Conservation (phyloP, 2,113 vertebrate genomes). For the Ophthalmotilapia sp. region DNA sequence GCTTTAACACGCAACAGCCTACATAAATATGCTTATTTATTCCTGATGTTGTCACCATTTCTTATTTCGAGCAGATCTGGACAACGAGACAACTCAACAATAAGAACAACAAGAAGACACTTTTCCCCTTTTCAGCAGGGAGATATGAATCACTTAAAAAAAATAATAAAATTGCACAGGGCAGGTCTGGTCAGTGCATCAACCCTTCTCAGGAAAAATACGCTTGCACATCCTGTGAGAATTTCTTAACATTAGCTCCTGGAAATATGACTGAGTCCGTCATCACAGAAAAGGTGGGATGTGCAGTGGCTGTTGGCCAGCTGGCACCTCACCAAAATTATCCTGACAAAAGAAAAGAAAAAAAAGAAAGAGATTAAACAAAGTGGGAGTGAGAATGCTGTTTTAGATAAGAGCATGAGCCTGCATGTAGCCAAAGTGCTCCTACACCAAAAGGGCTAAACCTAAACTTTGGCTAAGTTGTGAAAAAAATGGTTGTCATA, state of each 20-base stretch:
- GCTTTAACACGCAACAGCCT: neutral
- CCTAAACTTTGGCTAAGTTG: neutral
- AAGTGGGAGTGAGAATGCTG: neutral
- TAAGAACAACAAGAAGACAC: neutral
- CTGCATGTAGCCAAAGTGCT: neutral
- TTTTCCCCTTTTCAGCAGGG: neutral
- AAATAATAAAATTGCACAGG: neutral
- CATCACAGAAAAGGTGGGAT: neutral
- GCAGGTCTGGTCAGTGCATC: neutral
- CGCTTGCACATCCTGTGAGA: neutral
- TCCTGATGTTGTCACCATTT: neutral
- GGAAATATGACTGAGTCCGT: neutral
- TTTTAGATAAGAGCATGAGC: neutral
- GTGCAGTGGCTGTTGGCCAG: neutral
- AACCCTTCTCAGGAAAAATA: neutral
- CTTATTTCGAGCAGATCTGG: neutral
- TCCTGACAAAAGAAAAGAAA: neutral
- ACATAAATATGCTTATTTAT: neutral
- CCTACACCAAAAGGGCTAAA: neutral
- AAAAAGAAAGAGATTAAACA: neutral
- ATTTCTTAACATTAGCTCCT: neutral
- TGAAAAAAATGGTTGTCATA: neutral
- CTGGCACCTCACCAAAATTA: neutral
- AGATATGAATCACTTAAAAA: neutral
- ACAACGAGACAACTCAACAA: neutral